Evolutionary conservation across 2,888 invertebrate genomes (phyloP).

Genomic region (Plagiodera versicolora): DNA sequence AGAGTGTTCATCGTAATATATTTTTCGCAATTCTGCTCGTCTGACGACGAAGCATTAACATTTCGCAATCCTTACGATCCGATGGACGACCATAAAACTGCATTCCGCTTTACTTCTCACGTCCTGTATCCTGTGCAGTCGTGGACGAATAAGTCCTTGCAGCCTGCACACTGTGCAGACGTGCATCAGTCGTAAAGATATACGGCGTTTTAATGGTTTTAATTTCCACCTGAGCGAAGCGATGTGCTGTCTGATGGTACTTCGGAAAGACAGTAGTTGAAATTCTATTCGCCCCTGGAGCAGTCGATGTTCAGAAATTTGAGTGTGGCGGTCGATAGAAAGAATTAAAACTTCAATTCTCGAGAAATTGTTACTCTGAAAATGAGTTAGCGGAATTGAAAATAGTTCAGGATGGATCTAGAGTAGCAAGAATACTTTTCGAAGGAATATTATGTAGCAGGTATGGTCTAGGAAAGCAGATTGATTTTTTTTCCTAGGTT

Average conservation of each 20-base stretch:
- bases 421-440: too few relatives aligned
- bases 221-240: constrained; percentile 47
- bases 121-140: constrained; percentile 30
- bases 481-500: too few relatives aligned
- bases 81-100: constrained; percentile 44
- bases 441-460: too few relatives aligned
- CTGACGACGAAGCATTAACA: constrained; percentile 49
- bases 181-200: constrained; percentile 46
- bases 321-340: too few relatives aligned
- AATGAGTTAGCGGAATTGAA: too few relatives aligned
- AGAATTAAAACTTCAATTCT: too few relatives aligned
- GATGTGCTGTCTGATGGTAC: neutral
- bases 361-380: too few relatives aligned
- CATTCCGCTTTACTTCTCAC: constrained; percentile 42
- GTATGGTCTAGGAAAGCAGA: too few relatives aligned
- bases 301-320: neutral
- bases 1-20: constrained; percentile 31
- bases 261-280: neutral
- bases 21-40: constrained; percentile 38
- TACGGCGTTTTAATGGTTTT: constrained; percentile 48
- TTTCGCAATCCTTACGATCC: constrained; percentile 47
- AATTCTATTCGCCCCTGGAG: neutral
- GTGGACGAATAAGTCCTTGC: constrained; percentile 12
- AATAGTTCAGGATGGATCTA: too few relatives aligned
- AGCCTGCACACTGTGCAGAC: constrained; percentile 22